Evolutionary conservation across 2,113 vertebrate species (phyloP), one percentile per base, ranked within the genome.

Genomic region (Geothlypis trichas): DNA sequence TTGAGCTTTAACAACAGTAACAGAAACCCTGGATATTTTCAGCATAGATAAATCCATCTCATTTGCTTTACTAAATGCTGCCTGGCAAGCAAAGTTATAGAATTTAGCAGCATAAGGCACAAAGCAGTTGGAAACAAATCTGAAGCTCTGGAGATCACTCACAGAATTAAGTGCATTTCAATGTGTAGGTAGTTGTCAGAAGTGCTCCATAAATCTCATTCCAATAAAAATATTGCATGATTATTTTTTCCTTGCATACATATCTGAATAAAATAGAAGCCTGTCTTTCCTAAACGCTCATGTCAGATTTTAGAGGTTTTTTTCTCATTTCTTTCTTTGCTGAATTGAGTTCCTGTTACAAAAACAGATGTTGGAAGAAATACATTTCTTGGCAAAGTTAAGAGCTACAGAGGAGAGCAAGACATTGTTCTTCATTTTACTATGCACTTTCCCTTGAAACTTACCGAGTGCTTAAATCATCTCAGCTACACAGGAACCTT

Each of bases 381-480:
- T 84, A 84, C 5, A 72, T 76, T 58, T 78, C 63, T 95, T 93
- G 95, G 89, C 84, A 97, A 97, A 97, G 69, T 46, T 39, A 24
- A 83, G 66, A 96, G 26, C 88, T 93, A 93, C n/a, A 55, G 83
- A 93, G 58, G 81, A 94, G 65, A 97, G 26, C 51, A 84, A 84
- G 42, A 65, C 74, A 77, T 61, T 93, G 91, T 77, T 96, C 94
- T 72, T 94, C 73, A 79, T 97, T 98, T 97, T 94, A 96, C 90
- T 96, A 90, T 63, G 52, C 84, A 85, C 54, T 93, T 97, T 97
- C 42, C 68, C 89, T 94, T 90, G 89, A 95, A 97, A 97, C 90
- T 96, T 95, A 87, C 84, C 92, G 92, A 97, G 91, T 96, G 76
- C 46, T 97, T 98, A 98, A 98, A 97, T 97, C 95, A 98, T 95